Percentiles rank a stretch among this genome's conserved stretches.
Evolutionary conservation across 2,113 vertebrate species (phyloP).

Genomic region (Sardina pilchardus): DNA sequence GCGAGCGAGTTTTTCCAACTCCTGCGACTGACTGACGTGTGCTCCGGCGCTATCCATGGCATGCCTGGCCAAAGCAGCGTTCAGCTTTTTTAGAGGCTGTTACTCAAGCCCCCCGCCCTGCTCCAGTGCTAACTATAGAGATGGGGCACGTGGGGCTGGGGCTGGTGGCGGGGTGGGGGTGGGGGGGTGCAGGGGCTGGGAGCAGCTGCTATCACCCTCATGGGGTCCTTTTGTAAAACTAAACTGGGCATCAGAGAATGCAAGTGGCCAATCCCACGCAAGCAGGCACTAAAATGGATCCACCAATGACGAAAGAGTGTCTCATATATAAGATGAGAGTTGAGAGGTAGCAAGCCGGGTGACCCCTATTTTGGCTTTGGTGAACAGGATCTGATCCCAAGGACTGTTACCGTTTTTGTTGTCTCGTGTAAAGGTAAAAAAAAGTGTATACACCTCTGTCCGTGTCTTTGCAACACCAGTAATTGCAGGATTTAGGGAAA

Average conservation of each 20-base stretch:
- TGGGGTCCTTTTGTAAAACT: constrained; percentile 68
- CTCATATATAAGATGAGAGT: constrained; percentile 68
- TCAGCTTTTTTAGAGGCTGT: constrained; percentile 57
- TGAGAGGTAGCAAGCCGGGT: constrained; percentile 62
- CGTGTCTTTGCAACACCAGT: neutral
- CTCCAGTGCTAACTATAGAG: constrained; percentile 65
- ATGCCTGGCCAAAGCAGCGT: constrained; percentile 54
- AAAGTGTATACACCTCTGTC: neutral
- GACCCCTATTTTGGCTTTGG: constrained; percentile 76
- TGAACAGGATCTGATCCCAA: constrained; percentile 80
- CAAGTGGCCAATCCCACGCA: constrained; percentile 65
- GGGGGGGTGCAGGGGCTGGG: constrained; percentile 32
- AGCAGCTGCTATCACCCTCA: constrained; percentile 64
- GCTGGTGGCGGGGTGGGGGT: constrained; percentile 32
- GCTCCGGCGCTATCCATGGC: constrained; percentile 40
- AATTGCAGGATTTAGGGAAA: neutral
- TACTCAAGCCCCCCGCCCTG: constrained; percentile 29
- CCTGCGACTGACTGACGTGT: constrained; percentile 39
- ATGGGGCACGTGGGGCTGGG: constrained; percentile 13
- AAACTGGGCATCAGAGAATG: constrained; percentile 57
- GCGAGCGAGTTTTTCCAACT: constrained; percentile 39
- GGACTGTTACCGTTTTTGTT: constrained; percentile 77
- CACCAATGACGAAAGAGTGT: constrained; percentile 60
- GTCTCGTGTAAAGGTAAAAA: constrained; percentile 75
- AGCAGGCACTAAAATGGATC: constrained; percentile 67